These are phyloP conservation scores for Xiphophorus couchianus DNA, from an alignment of 2,113 vertebrate species.

Conservation along the genomic window DNA sequence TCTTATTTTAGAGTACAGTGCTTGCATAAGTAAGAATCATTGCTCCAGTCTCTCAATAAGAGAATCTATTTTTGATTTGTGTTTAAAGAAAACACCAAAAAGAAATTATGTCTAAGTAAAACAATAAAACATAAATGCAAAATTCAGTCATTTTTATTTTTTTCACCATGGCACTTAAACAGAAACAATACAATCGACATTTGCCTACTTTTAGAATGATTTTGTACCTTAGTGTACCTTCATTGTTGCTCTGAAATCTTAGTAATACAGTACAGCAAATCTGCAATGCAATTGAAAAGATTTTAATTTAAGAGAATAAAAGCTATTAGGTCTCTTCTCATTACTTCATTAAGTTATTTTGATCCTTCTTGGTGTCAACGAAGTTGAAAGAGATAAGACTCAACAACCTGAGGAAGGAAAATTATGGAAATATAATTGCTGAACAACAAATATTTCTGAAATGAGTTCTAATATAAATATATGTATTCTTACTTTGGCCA, in stretches of 20 bases:
- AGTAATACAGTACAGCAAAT: slow-evolving; percentile 2
- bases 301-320: slow-evolving; percentile 3
- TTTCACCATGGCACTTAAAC: not conserved
- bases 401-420: slow-evolving; percentile 80
- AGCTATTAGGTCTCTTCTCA: not conserved
- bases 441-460: not conserved
- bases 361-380: slow-evolving; percentile 69
- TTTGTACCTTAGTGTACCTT: slow-evolving; percentile 28
- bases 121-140: not conserved
- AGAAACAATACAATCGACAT: not conserved
- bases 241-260: not conserved
- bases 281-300: not conserved
- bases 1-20: not conserved
- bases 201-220: not conserved
- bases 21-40: not conserved
- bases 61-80: not conserved
- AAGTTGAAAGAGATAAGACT: slow-evolving; percentile 89
- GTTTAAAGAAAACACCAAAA: not conserved
- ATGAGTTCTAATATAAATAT: not conserved
- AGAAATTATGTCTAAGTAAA: not conserved
- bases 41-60: not conserved
- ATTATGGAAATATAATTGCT: not conserved
- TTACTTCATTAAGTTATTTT: slow-evolving; percentile 4
- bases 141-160: not conserved
- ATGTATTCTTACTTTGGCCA: slow-evolving; percentile 84